Conservation (phyloP, 2,113 vertebrate species). For the Xyrauchen texanus region DNA sequence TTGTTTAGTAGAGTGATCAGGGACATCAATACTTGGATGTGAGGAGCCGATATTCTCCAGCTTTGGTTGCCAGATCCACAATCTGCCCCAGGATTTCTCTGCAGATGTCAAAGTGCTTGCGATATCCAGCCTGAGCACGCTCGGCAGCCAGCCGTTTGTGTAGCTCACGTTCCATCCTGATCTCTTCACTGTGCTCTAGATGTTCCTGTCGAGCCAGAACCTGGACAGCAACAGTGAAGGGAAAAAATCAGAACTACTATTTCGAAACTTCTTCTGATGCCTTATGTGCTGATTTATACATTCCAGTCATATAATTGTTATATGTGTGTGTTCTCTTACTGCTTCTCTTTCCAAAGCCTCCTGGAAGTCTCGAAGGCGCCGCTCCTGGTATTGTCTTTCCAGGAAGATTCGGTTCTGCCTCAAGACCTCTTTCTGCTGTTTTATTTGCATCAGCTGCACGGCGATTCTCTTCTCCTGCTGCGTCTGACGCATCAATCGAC, state of each 20-base stretch:
- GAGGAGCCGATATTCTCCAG: slow-evolving; percentile 82
- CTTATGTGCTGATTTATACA: neutral
- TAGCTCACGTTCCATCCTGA: slow-evolving; percentile 73
- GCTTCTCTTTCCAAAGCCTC: slow-evolving; percentile 86
- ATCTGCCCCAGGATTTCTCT: slow-evolving; percentile 81
- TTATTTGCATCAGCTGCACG: slow-evolving; percentile 85
- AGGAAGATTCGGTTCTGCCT: slow-evolving; percentile 85
- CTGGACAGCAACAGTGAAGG: slow-evolving; percentile 63
- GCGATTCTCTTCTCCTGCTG: slow-evolving; percentile 86
- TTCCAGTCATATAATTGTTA: neutral
- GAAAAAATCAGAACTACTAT: too few species aligned
- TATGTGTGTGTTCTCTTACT: slow-evolving; percentile 73
- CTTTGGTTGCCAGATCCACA: slow-evolving; percentile 84
- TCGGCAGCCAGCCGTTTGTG: slow-evolving; percentile 76
- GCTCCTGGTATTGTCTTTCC: slow-evolving; percentile 86
- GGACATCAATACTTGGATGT: slow-evolving; percentile 78
- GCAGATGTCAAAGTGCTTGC: slow-evolving; percentile 82
- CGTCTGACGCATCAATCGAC: slow-evolving; percentile 84
- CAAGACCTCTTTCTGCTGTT: slow-evolving; percentile 87
- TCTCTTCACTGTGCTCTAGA: slow-evolving; percentile 76
- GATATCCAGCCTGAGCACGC: slow-evolving; percentile 72
- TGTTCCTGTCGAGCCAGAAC: slow-evolving; percentile 81
- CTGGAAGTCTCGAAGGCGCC: slow-evolving; percentile 82
- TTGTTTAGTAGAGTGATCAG: neutral
- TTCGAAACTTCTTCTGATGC: neutral